These are phyloP conservation scores for Galeruca laticollis DNA, from an alignment of 2,888 invertebrate species.

Conservation along the genomic window DNA sequence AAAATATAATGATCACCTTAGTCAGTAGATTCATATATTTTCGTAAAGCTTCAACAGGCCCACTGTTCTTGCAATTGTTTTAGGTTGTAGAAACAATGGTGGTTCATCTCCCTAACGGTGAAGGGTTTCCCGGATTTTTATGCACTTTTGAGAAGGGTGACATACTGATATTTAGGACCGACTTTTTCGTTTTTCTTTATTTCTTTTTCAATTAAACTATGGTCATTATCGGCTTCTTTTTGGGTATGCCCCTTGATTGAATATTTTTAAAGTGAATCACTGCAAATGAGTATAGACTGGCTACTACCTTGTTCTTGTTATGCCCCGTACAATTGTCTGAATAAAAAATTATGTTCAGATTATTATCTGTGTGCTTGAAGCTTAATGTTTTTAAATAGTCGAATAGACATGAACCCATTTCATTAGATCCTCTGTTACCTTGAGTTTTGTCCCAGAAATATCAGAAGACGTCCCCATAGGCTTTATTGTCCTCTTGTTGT, in stretches of 20 bases:
- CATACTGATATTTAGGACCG: not conserved
- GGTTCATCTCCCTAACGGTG: too few relatives aligned
- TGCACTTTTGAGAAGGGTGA: not conserved
- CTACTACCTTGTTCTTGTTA: not conserved
- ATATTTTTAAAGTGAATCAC: not conserved
- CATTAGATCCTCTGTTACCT: too few relatives aligned
- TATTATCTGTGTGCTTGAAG: not conserved
- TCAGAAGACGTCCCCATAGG: not conserved
- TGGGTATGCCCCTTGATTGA: not conserved
- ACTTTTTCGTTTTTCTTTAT: not conserved
- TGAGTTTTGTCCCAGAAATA: too few relatives aligned
- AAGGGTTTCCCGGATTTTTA: too few relatives aligned
- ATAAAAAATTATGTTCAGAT: not conserved
- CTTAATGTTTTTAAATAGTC: not conserved
- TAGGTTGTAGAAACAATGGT: too few relatives aligned
- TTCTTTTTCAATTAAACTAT: not conserved
- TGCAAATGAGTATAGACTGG: not conserved
- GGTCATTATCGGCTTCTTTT: not conserved
- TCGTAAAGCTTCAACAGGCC: too few relatives aligned
- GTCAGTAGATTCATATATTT: too few relatives aligned
- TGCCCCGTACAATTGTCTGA: not conserved
- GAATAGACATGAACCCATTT: not conserved
- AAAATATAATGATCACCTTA: too few relatives aligned
- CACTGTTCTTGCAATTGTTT: conserved; percentile 1
- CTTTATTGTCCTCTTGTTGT: not conserved